These are phyloP conservation scores for Villa cingulata DNA, from an alignment of 2,888 invertebrate genomes.

Conservation along the genomic window DNA sequence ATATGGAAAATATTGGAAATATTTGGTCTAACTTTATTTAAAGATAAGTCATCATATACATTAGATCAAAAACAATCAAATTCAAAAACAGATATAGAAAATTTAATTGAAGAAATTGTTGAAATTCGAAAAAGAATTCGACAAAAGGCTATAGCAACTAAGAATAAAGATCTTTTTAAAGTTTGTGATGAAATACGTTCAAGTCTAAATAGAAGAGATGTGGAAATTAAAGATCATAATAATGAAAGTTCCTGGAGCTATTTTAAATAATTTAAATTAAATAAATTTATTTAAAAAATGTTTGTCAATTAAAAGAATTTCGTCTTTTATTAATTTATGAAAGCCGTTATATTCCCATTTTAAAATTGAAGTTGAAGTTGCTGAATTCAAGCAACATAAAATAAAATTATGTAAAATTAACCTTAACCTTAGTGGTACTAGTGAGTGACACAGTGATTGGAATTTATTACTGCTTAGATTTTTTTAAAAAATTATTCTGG, in stretches of 20 bases:
- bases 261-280: background rate
- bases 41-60: background rate
- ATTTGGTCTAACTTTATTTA: conserved; percentile 38
- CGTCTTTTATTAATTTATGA: no score
- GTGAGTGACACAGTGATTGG: no score
- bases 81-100: background rate
- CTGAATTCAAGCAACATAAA: no score
- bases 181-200: conserved; percentile 56
- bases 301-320: no score
- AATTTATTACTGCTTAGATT: no score
- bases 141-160: conserved; percentile 40
- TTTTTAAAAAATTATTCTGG: no score
- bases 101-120: conserved; percentile 40
- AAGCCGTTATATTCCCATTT: no score
- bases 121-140: conserved; percentile 49
- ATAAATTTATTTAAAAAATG: no score
- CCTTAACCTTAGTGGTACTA: no score
- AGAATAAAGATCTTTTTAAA: conserved; percentile 45
- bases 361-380: no score
- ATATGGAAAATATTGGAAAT: conserved; percentile 38
- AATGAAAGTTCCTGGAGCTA: conserved; percentile 45
- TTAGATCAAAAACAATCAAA: background rate
- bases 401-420: no score
- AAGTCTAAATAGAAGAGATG: conserved; percentile 45
- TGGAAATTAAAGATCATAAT: conserved; percentile 55